Evolutionary conservation across 2,888 invertebrate genomes (phyloP).

Genomic region (Leptothorax acervorum): DNA sequence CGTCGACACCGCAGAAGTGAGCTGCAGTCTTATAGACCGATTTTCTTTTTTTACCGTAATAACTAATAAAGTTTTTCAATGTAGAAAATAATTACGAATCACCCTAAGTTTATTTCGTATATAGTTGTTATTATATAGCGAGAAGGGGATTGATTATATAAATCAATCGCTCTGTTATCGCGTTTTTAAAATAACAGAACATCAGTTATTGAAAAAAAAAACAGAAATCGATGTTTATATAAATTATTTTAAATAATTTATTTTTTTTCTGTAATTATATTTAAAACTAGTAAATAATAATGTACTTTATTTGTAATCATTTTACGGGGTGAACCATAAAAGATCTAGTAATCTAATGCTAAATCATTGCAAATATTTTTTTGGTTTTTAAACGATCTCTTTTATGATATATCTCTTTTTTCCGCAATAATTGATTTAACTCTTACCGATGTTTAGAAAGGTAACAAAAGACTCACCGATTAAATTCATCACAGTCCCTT

Average conservation of each 20-base stretch:
- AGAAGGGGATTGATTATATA: not conserved
- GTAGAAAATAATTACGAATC: not conserved
- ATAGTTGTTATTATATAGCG: no score
- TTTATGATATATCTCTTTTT: not conserved
- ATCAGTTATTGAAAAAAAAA: not conserved
- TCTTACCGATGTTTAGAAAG: not conserved
- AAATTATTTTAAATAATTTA: not conserved
- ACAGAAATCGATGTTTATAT: not conserved
- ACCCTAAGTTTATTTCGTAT: not conserved
- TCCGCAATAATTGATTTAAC: not conserved
- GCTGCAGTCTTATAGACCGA: not conserved
- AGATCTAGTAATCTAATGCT: not conserved
- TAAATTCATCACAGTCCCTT: not conserved
- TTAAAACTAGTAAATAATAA: not conserved
- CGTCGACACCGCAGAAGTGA: conserved; percentile 11
- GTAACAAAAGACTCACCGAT: not conserved
- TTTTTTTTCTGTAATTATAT: not conserved
- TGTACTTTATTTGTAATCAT: not conserved
- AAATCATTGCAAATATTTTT: not conserved
- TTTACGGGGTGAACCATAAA: not conserved
- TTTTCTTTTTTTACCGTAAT: not conserved
- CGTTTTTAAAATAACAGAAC: not conserved
- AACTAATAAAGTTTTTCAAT: not conserved
- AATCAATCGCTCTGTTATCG: not conserved
- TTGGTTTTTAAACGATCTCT: not conserved